phyloP scores from a whole-genome alignment of 2,888 invertebrate species.

The Panzeria rudis region DNA sequence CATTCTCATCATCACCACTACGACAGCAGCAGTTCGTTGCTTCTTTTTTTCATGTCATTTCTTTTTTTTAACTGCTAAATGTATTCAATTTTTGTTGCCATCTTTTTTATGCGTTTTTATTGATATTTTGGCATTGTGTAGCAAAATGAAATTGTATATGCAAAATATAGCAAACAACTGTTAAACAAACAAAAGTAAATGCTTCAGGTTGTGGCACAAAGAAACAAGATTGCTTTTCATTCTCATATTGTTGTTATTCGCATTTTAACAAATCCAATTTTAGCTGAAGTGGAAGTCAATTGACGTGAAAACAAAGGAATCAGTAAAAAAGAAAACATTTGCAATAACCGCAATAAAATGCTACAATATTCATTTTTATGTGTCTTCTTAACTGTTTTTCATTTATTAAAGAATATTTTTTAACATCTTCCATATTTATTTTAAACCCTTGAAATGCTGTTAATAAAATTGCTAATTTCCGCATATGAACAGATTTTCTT shows the following conservation, averaged over 20 bases:
- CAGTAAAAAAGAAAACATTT: conserved; percentile 12
- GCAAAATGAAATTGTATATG: conserved; percentile 56
- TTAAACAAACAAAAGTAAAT: conserved; percentile 49
- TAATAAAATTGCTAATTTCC: conserved; percentile 22
- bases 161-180: conserved; percentile 45
- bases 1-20: conserved; percentile 56
- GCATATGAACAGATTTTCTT: background rate
- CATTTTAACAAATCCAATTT: conserved; percentile 67
- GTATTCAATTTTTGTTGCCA: conserved; percentile 60
- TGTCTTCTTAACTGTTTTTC: conserved; percentile 16
- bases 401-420: conserved; percentile 8
- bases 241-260: conserved; percentile 48
- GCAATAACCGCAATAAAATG: conserved; percentile 12
- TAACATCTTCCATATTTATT: conserved; percentile 3
- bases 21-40: conserved; percentile 20
- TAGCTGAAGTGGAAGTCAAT: conserved; percentile 66
- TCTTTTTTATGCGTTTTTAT: conserved; percentile 69
- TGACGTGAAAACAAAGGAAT: conserved; percentile 59
- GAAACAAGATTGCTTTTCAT: conserved; percentile 50
- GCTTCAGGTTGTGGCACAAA: conserved; percentile 61
- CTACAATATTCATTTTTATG: conserved; percentile 36
- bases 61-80: conserved; percentile 56
- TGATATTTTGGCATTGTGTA: conserved; percentile 69
- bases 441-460: background rate
- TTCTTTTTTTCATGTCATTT: background rate